Evolutionary conservation across 2,888 invertebrate genomes (phyloP), one percentile per base, ranked within the genome.

Genomic region (Pharmacophagus antenor): DNA sequence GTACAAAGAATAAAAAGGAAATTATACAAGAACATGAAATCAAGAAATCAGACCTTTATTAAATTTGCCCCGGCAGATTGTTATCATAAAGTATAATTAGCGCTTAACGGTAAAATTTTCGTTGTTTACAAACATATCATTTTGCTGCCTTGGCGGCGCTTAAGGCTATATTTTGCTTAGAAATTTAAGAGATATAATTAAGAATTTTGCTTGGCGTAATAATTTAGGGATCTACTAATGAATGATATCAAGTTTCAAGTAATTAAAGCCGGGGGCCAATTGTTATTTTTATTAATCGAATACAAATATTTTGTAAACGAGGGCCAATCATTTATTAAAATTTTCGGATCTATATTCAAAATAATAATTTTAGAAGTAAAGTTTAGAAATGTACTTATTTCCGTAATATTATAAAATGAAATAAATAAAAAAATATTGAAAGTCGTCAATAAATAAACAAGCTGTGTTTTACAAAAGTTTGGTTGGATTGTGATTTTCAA

Each of bases 151-250:
- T 75, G 72, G 67, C 77, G 77, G 74, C 79, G 85, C 89, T 82
- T 73, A 64, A 74, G 88, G 90, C 88, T 65, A 84, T 85, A 88
- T 84, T 88, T 88, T 85, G 84, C 88, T 88, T 85, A 87, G 89
- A 90, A 88, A 89, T 88, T 86, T 82, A 88, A 90, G 88, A 88
- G 85, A 87, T 90, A 90, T 90, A 90, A 90, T 90, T 90, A 90
- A 89, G 87, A 89, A 88, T 88, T 89, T 88, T 80, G 87, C 80
- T 77, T 80, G 77, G 80, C 87, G 82, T 80, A 87, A 86, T 89
- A 89, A 90, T 90, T 90, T 90, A 76, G 87, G 85, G 86, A 77
- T 84, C 80, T 76, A 72, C 81, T 90, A 88, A 90, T 88, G 83
- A 88, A 86, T 85, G 85, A 88, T 90, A 90, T 90, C 90, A 80